Conservation (phyloP, 1,140 invertebrate species). For the Argopecten irradians region DNA sequence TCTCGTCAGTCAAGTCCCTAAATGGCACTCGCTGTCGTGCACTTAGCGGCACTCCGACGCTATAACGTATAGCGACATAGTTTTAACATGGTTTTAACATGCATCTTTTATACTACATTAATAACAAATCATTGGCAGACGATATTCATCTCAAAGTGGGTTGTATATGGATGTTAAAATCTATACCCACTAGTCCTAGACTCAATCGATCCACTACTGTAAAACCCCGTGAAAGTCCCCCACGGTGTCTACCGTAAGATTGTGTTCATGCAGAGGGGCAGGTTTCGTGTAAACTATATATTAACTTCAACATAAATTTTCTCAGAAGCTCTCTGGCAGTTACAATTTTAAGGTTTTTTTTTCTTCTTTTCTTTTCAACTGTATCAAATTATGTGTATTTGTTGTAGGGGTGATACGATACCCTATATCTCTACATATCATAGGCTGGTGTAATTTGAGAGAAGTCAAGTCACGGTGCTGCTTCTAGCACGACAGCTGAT, state of each 20-base stretch:
- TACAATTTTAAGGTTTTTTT: not conserved
- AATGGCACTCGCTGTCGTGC: not conserved
- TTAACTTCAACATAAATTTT: conserved; percentile 6
- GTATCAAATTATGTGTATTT: conserved; percentile 15
- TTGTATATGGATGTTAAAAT: not conserved
- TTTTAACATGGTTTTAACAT: not conserved
- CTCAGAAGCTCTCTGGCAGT: not conserved
- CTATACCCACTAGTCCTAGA: not conserved
- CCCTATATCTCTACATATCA: not conserved
- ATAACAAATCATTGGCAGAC: not conserved
- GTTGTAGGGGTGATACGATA: not conserved
- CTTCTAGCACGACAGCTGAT: conserved; percentile 7
- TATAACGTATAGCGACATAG: not conserved
- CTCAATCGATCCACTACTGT: not conserved
- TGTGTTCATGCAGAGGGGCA: not conserved
- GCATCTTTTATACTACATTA: not conserved
- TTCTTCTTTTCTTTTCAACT: conserved; percentile 11
- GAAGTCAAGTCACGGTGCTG: not conserved
- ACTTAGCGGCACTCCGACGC: not conserved
- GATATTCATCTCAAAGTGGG: not conserved
- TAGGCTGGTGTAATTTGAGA: not conserved
- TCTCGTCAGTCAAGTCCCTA: not conserved
- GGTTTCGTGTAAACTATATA: not conserved
- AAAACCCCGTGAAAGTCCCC: conserved; percentile 7
- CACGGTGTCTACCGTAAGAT: not conserved